These are phyloP conservation scores for Drosophila persimilis DNA, from an alignment of 1,140 invertebrate genomes.

Conservation along the genomic window DNA sequence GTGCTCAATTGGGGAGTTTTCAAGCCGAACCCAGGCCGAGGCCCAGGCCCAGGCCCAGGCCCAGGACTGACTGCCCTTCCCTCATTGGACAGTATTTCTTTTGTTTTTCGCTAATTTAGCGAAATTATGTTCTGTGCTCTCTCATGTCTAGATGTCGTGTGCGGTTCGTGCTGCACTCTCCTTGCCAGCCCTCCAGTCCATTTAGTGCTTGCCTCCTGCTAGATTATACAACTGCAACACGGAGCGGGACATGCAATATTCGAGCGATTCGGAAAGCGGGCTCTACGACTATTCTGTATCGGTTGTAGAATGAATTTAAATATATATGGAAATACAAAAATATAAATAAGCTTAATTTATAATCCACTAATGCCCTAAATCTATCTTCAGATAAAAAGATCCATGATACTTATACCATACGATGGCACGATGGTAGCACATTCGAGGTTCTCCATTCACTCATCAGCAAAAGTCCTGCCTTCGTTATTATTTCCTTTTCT, in stretches of 20 bases:
- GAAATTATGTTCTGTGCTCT: slow-evolving; percentile 77
- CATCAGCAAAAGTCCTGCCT: no score
- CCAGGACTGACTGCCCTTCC: slow-evolving; percentile 15
- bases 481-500: slow-evolving; percentile 71
- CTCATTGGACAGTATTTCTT: slow-evolving; percentile 57
- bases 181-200: background rate
- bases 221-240: slow-evolving; percentile 69
- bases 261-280: slow-evolving; percentile 31
- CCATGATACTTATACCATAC: no score
- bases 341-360: no score
- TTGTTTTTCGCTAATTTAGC: slow-evolving; percentile 82
- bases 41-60: slow-evolving; percentile 10
- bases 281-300: background rate
- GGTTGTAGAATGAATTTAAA: no score
- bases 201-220: background rate
- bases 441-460: background rate
- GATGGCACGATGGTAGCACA: slow-evolving; percentile 18
- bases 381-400: no score
- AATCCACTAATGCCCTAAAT: no score
- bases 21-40: slow-evolving; percentile 8
- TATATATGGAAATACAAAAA: no score
- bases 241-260: slow-evolving; percentile 64
- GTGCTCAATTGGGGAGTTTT: slow-evolving; percentile 82
- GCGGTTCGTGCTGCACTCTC: slow-evolving; percentile 59
- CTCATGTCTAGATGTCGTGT: slow-evolving; percentile 65